phyloP scores from a whole-genome alignment of 2,888 invertebrate species.

The Cantharis rufa region DNA sequence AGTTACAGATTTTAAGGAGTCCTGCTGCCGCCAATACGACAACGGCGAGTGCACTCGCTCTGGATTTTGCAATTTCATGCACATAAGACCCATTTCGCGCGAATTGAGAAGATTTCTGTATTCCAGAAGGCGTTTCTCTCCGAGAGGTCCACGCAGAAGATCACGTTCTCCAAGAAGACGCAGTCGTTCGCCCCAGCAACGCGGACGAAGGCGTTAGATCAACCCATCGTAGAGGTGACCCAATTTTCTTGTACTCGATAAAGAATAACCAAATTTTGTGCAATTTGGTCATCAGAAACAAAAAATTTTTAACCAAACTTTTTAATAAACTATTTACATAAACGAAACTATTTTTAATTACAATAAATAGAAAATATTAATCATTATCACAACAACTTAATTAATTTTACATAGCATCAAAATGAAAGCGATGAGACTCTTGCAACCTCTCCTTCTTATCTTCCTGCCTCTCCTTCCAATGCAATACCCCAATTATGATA shows the following conservation, averaged over 20 bases:
- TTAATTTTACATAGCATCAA: constrained; percentile 76
- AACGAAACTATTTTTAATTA: neutral
- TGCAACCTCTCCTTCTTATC: constrained; percentile 78
- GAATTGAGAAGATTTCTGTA: constrained; percentile 83
- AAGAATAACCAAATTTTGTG: neutral
- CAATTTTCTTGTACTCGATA: neutral
- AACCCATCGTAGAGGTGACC: neutral
- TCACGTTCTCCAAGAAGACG: constrained; percentile 40
- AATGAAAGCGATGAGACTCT: constrained; percentile 83
- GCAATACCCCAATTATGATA: constrained; percentile 81
- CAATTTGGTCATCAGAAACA: neutral
- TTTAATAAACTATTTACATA: neutral
- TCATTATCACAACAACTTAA: neutral
- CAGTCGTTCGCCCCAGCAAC: constrained; percentile 54
- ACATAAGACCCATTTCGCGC: constrained; percentile 96
- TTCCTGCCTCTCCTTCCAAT: constrained; percentile 87
- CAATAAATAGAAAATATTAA: neutral
- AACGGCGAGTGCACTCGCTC: constrained; percentile 99
- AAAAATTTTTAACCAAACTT: neutral
- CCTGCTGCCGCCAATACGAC: constrained; percentile 98
- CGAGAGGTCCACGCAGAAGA: neutral
- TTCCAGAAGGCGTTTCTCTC: constrained; percentile 64
- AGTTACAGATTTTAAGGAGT: constrained; percentile 98
- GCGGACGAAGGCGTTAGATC: constrained; percentile 58
- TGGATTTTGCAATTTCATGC: constrained; percentile 99